phyloP scores from a whole-genome alignment of 2,888 invertebrate species.

The Physocephala rufipes region DNA sequence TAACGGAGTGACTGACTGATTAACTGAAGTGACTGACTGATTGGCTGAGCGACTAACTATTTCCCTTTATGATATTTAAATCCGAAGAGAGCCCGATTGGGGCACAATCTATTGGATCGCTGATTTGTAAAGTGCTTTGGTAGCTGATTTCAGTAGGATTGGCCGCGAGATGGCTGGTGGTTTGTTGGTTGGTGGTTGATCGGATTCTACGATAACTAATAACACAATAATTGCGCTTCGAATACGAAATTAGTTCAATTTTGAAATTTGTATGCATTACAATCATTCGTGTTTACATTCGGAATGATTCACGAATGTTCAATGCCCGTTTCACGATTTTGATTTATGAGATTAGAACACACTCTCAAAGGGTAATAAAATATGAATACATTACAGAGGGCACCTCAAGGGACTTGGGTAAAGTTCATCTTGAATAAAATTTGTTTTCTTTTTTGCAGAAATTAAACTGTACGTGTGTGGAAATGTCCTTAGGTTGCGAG shows the following conservation, averaged over 20 bases:
- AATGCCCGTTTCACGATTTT: slow-evolving; percentile 1
- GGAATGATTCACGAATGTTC: slow-evolving; percentile 13
- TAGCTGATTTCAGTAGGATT: not conserved
- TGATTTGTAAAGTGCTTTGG: not conserved
- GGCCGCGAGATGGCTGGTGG: no score
- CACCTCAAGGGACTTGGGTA: not conserved
- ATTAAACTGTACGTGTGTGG: no score
- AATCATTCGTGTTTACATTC: slow-evolving; percentile 26
- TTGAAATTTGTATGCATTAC: slow-evolving; percentile 18
- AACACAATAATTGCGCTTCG: slow-evolving; percentile 24
- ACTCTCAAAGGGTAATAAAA: not conserved
- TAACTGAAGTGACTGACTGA: not conserved
- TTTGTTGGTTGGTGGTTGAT: not conserved
- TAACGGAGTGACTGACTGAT: slow-evolving; percentile 34
- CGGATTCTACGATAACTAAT: slow-evolving; percentile 19
- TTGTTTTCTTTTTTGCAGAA: no score
- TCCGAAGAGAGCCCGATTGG: no score
- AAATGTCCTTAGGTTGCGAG: no score
- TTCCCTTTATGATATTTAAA: no score
- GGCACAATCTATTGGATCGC: no score
- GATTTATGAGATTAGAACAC: slow-evolving; percentile 10
- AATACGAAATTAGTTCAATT: slow-evolving; percentile 26
- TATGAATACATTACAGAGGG: not conserved
- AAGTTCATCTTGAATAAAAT: not conserved
- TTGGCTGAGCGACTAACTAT: not conserved